Evolutionary conservation across 2,888 invertebrate genomes (phyloP).

Genomic region (Aproaerema taeniolella): DNA sequence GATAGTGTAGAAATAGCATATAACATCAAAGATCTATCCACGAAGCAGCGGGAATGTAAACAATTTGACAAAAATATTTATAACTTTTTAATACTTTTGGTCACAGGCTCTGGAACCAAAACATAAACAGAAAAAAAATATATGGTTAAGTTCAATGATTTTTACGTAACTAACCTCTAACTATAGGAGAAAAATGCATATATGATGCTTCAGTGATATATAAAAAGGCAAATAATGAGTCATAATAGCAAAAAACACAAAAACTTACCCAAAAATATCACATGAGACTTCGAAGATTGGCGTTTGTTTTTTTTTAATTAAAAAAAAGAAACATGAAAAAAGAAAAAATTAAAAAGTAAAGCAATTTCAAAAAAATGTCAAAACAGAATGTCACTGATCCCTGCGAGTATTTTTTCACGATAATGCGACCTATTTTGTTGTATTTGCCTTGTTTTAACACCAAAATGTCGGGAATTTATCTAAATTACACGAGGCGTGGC

Average conservation of each 20-base stretch:
- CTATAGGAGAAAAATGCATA: background rate
- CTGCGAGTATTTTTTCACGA: background rate
- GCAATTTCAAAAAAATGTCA: constrained; percentile 40
- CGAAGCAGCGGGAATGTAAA: constrained; percentile 47
- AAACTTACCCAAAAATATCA: constrained; percentile 5
- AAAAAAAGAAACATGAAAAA: constrained; percentile 47
- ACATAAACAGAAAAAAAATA: constrained; percentile 26
- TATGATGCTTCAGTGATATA: background rate
- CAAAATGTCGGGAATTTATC: background rate
- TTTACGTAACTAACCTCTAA: constrained; percentile 11
- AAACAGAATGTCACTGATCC: constrained; percentile 23
- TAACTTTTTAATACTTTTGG: constrained; percentile 47
- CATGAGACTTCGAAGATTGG: constrained; percentile 34
- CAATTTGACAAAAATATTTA: constrained; percentile 32
- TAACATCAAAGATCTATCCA: no score
- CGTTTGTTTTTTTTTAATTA: constrained; percentile 65
- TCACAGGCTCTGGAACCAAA: constrained; percentile 6
- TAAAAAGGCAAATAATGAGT: background rate
- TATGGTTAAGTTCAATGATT: constrained; percentile 22
- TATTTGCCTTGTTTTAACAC: no score
- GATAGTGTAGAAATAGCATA: no score
- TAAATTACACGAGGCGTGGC: constrained; percentile 6
- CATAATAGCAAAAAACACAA: background rate
- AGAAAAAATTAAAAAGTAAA: constrained; percentile 44
- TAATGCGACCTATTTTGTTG: background rate